A percentile compares a stretch with the other conserved stretches of the same genome.
Conservation (phyloP, 1,140 invertebrate species). For the Vanessa tameamea region DNA sequence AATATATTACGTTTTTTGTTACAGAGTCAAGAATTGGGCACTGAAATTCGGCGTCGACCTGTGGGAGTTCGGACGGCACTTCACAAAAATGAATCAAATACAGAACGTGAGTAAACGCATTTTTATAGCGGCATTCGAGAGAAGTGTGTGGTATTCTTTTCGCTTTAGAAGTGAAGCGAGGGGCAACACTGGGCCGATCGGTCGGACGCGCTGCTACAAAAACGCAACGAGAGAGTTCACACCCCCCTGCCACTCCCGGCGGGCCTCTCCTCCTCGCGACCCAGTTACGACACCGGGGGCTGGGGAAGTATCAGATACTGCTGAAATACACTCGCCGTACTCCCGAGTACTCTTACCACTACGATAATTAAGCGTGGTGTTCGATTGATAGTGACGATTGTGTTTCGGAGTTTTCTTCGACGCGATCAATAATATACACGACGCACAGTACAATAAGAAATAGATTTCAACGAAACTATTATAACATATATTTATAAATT, state of each 20-base stretch:
- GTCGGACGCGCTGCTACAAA: constrained; percentile 65
- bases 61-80: constrained; percentile 92
- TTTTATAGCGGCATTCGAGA: constrained; percentile 29
- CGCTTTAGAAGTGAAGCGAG: constrained; percentile 47
- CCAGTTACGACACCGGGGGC: constrained; percentile 48
- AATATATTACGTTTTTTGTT: constrained; percentile 70
- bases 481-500: too few relatives aligned
- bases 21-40: constrained; percentile 94
- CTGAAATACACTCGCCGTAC: constrained; percentile 44
- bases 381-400: constrained; percentile 26
- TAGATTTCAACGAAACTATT: too few relatives aligned
- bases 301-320: constrained; percentile 42
- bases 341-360: constrained; percentile 41
- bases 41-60: constrained; percentile 93
- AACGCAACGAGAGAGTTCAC: constrained; percentile 57
- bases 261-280: constrained; percentile 44
- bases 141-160: constrained; percentile 38
- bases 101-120: constrained; percentile 86
- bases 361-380: constrained; percentile 45
- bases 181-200: constrained; percentile 51
- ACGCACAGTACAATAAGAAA: too few relatives aligned
- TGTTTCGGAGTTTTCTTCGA: background rate
- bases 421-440: too few relatives aligned
- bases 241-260: constrained; percentile 35
- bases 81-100: constrained; percentile 93